phyloP scores from a whole-genome alignment of 2,797 vertebrate species.

The Setipinna tenuifilis region DNA sequence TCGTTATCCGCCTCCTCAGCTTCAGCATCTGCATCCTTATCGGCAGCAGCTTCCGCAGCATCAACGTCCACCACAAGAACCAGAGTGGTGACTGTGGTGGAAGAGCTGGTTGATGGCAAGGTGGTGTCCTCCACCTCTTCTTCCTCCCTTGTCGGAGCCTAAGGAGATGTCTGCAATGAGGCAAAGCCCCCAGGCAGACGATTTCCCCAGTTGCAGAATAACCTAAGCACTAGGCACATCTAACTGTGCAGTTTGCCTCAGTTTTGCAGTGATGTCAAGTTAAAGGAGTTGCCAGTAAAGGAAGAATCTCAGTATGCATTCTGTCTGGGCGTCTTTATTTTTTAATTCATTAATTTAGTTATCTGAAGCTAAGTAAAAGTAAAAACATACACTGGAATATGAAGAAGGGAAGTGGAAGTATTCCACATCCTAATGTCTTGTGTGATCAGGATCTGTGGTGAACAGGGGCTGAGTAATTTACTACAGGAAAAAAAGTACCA shows the following conservation, averaged over 20 bases:
- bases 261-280: neutral
- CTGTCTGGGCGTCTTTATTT: neutral
- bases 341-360: too few relatives aligned
- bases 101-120: conserved; percentile 80
- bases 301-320: neutral
- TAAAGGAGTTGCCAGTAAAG: neutral
- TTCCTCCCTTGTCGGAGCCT: conserved; percentile 53
- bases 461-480: too few relatives aligned
- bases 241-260: neutral
- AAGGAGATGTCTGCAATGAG: neutral
- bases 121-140: conserved; percentile 66
- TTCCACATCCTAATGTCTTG: too few relatives aligned
- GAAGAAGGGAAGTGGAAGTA: too few relatives aligned
- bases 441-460: too few relatives aligned
- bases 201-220: neutral
- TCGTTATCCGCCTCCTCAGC: neutral
- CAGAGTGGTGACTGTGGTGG: conserved; percentile 78
- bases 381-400: too few relatives aligned
- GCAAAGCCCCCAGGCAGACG: neutral
- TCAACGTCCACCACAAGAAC: conserved; percentile 65
- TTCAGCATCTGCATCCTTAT: neutral
- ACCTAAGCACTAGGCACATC: neutral
- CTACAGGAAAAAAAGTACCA: too few relatives aligned
- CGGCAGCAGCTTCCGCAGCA: conserved; percentile 34
- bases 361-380: too few relatives aligned